Evolutionary conservation across 2,113 vertebrate species (phyloP).

Genomic region (Rhinolophus sinicus): DNA sequence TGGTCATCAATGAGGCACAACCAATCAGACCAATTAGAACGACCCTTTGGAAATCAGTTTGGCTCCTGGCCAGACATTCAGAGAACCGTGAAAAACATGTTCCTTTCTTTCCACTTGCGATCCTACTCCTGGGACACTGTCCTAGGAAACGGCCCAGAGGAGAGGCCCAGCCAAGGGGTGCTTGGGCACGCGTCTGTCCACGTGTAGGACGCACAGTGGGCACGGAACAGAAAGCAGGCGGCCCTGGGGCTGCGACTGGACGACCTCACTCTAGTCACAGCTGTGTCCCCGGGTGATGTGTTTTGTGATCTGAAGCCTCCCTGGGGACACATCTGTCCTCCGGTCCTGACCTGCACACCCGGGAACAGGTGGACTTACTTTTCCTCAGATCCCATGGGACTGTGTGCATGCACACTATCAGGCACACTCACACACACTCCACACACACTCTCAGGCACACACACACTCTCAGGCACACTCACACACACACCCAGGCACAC

Average conservation of each 20-base stretch:
- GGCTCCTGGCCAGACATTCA: not conserved
- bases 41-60: not conserved
- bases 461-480: accelerated
- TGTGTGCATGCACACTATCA: accelerated
- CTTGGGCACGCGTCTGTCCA: no score
- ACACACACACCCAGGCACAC: no score
- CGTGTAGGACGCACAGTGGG: no score
- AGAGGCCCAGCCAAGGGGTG: accelerated
- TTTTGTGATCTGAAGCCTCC: no score
- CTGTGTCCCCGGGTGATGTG: accelerated
- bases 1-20: no score
- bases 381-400: not conserved
- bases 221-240: no score
- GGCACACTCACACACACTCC: not conserved
- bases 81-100: accelerated
- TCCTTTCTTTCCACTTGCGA: not conserved
- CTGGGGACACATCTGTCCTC: accelerated
- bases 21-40: not conserved
- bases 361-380: not conserved
- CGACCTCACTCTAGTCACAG: not conserved
- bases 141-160: accelerated
- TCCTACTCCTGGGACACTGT: not conserved
- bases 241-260: not conserved
- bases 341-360: not conserved
- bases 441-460: not conserved